Evolutionary conservation across 2,888 invertebrate genomes (phyloP), one percentile per base, ranked within the genome.

Genomic region (Callyntrura sp.): DNA sequence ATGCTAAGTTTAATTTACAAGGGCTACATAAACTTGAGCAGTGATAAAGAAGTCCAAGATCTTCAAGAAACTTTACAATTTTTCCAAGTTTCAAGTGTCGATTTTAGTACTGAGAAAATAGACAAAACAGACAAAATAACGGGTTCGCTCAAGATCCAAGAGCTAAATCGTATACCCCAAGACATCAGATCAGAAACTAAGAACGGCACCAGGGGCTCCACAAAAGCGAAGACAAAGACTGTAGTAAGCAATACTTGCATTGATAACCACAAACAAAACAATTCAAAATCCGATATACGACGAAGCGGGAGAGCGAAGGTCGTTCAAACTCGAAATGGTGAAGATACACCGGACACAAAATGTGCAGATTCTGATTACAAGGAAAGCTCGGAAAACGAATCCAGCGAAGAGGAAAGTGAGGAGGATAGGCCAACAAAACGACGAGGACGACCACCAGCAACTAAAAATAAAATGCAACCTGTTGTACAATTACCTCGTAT

Each of bases 1-100:
- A 76, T 91, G 86, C 3, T 91, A 3, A 78, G 57, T 9, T 51
- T 91, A 3, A 48, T 91, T 12, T 91, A 91, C 87, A 86, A 82
- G 43, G 91, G 91, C 0, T 82, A 51, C n/a, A 82, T 84, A 45
- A 62, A 79, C n/a, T 11, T 86, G 17, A n/a, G 23, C 14, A 60
- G 17, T 2, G 43, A 79, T 4, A 35, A 78, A 35, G 91, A 89
- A 25, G 83, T 76, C 0, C 11, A 65, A 48, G 28, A 8, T 5
- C 51, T 91, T 14, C 51, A 73, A 9, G 81, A 79, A n/a, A 70
- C 65, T 4, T 28, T 90, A 11, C 55, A 62, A 0, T 79, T 87
- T 51, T 85, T 90, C 43, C 85, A 88, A 65, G 62, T 90, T n/a
- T 78, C 60, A 11, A 17, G 28, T 14, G 65, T 79, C 0, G 57